phyloP scores from a whole-genome alignment of 2,113 vertebrate species.

The Chaetorhynchus papuensis region DNA sequence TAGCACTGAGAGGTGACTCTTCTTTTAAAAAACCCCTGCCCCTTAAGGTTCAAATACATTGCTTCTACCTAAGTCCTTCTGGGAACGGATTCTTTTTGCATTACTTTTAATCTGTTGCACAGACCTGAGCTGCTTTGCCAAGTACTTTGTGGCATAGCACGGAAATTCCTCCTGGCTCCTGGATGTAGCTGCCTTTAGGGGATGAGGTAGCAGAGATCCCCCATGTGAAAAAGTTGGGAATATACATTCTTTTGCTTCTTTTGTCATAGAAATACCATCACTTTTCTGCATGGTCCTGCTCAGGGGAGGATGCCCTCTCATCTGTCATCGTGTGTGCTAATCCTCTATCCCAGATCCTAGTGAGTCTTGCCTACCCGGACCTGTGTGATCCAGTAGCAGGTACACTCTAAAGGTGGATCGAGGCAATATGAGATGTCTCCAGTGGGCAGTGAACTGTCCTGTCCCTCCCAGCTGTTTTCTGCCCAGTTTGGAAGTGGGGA shows the following conservation, averaged over 20 bases:
- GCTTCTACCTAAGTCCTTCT: neutral
- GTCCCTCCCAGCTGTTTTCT: neutral
- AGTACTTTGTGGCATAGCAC: neutral
- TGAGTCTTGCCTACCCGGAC: neutral
- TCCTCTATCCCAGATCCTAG: neutral
- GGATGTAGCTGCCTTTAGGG: neutral
- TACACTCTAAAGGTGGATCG: neutral
- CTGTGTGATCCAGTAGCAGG: neutral
- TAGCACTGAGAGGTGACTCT: neutral
- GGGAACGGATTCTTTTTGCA: neutral
- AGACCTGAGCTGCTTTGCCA: neutral
- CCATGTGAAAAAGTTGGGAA: neutral
- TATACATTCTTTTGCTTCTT: neutral
- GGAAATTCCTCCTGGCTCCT: neutral
- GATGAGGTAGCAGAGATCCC: neutral
- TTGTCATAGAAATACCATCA: neutral
- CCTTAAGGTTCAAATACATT: neutral
- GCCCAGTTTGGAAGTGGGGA: neutral
- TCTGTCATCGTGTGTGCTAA: rapidly evolving
- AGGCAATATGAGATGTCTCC: rapidly evolving
- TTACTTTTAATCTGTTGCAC: neutral
- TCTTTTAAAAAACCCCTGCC: neutral
- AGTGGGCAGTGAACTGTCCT: neutral
- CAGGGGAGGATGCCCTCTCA: neutral
- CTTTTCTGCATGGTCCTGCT: neutral